Evolutionary conservation across 2,888 invertebrate species (phyloP), one percentile per base, ranked within the genome.

Genomic region (Lasioglossum villosulum): DNA sequence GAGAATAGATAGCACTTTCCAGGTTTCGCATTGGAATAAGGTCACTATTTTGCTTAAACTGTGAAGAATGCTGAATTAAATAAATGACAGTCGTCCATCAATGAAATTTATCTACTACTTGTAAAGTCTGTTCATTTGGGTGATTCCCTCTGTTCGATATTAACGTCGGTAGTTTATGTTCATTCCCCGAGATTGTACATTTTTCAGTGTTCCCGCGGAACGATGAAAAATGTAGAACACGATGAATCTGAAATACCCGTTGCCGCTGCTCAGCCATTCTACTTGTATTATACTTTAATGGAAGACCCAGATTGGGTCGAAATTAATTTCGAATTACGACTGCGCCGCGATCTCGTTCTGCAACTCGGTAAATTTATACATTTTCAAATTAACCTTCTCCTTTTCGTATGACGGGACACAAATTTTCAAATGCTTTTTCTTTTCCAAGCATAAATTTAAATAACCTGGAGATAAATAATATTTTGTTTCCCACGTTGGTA

Each of bases 111-210:
- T 16, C 37, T 56, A 59, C 56, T 5, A 16, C 16, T 59, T 42
- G 16, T 16, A 6, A 45, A 72, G 71, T 59, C 39, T 5, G 56
- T 30, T 30, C 59, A 30, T 78, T 59, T 42, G 37, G 52, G 42
- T 14, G 71, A 59, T 78, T 56, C n/a, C 56, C 42, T 42, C 56
- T 30, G 14, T 8, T 23, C 59, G 56, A 30, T 59, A 42, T 56
- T 34, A 71, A 78, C 39, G 56, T 34, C n/a, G 23, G 59, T 66
- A 37, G 30, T 66, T 66, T 34, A 66, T 30, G 56, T 63, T 16
- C 30, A 63, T 27, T 23, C 27, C 30, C 1, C 2, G 63, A 30
- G 4, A 63, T n/a, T 56, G 56, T 56, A 56, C 56, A 56, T 56
- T 56, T 56, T n/a, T 56, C 56, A 56, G 12, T 56, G 30, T 30